These are phyloP conservation scores for Arrhopalites spinosus DNA, from an alignment of 2,888 invertebrate genomes.

Conservation along the genomic window DNA sequence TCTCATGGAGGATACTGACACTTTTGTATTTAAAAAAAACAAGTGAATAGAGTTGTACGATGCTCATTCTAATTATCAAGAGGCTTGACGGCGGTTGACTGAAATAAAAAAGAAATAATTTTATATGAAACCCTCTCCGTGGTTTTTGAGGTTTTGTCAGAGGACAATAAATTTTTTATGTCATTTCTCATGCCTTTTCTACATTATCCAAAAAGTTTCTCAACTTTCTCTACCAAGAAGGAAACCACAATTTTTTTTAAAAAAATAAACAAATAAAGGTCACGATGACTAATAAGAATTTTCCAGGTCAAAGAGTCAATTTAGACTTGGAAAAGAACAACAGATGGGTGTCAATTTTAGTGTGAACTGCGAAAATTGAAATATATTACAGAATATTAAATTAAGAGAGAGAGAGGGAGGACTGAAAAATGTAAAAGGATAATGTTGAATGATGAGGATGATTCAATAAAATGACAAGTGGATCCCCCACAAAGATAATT, in stretches of 20 bases:
- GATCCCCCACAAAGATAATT: slow-evolving; percentile 4
- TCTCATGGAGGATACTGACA: neutral
- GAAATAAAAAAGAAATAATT: neutral
- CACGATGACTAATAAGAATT: too few species aligned
- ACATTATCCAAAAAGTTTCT: too few species aligned
- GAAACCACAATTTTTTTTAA: too few species aligned
- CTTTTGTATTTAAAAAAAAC: too few species aligned
- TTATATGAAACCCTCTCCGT: too few species aligned
- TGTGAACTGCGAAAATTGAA: too few species aligned
- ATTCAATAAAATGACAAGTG: slow-evolving; percentile 1
- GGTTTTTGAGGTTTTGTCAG: neutral
- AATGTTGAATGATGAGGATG: neutral
- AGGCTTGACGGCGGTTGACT: neutral
- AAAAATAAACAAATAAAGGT: too few species aligned
- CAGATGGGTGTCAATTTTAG: neutral
- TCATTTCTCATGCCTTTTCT: slow-evolving; percentile 9
- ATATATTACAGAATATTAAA: too few species aligned
- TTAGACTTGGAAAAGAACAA: neutral
- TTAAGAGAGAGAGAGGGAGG: neutral
- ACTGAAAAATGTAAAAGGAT: too few species aligned
- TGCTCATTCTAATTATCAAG: slow-evolving; percentile 19
- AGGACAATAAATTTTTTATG: slow-evolving; percentile 25
- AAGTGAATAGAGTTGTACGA: slow-evolving; percentile 13
- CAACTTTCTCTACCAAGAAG: too few species aligned
- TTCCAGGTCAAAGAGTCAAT: too few species aligned